A percentile compares a stretch with the other conserved stretches of the same genome.
phyloP scores from a whole-genome alignment of 2,113 vertebrate genomes.

The Lophius piscatorius region DNA sequence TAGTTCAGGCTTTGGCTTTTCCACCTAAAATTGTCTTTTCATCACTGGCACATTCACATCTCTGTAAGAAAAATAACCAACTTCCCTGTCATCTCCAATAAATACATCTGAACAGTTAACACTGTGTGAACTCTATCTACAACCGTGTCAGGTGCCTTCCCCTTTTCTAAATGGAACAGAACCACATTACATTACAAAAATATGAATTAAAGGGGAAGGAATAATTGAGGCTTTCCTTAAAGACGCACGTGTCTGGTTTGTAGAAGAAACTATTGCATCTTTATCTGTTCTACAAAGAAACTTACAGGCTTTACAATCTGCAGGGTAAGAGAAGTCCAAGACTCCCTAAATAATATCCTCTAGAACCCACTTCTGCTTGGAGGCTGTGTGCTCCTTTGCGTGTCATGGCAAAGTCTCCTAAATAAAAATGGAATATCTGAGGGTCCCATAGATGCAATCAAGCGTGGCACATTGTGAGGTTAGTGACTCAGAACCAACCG shows the following conservation, averaged over 20 bases:
- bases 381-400: no score
- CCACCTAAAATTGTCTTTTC: constrained; percentile 36
- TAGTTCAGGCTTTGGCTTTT: constrained; percentile 40
- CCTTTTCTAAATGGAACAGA: constrained; percentile 56
- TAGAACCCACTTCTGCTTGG: no score
- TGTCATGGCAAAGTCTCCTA: no score
- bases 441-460: no score
- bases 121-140: constrained; percentile 50
- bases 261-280: constrained; percentile 78
- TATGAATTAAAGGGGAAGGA: constrained; percentile 66
- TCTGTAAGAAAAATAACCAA: constrained; percentile 45
- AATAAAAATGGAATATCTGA: no score
- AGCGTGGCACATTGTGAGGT: no score
- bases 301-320: constrained; percentile 39
- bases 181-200: constrained; percentile 70
- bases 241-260: constrained; percentile 39
- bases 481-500: no score
- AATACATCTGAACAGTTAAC: constrained; percentile 58
- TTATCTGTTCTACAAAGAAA: constrained; percentile 54
- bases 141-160: no score
- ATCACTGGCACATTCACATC: constrained; percentile 68
- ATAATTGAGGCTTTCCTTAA: constrained; percentile 41
- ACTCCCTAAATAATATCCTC: no score
- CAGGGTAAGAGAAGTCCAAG: no score
- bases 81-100: constrained; percentile 64